phyloP scores from a whole-genome alignment of 2,888 invertebrate species.

The Linyphia triangularis region DNA sequence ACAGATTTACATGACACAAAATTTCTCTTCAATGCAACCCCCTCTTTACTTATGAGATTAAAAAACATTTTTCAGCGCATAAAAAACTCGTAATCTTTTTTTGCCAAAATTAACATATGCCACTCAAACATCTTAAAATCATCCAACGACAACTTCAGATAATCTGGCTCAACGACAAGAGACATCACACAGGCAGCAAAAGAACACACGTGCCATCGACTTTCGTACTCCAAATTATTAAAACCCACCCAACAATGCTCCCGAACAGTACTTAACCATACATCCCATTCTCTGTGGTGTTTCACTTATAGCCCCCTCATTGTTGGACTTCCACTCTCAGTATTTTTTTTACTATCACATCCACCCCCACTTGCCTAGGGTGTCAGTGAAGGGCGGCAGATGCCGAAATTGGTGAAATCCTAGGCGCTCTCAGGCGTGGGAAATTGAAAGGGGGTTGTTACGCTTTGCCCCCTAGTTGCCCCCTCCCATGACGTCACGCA shows the following conservation, averaged over 20 bases:
- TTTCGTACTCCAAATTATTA: constrained; percentile 43
- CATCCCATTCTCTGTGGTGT: constrained; percentile 47
- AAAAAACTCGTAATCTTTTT: background rate
- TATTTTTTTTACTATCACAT: background rate
- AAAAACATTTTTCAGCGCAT: background rate
- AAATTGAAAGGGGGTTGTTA: constrained; percentile 45
- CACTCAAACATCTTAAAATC: background rate
- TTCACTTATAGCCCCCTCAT: constrained; percentile 29
- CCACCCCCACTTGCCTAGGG: constrained; percentile 46
- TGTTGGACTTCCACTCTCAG: background rate
- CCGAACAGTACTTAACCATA: constrained; percentile 41
- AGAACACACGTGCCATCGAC: constrained; percentile 21
- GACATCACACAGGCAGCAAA: background rate
- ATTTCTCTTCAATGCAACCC: background rate
- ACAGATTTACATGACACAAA: background rate
- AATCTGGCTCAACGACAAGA: constrained; percentile 26
- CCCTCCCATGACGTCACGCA: constrained; percentile 59
- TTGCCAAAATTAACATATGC: constrained; percentile 13
- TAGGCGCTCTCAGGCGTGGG: constrained; percentile 65
- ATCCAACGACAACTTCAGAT: background rate
- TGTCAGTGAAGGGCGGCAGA: constrained; percentile 71
- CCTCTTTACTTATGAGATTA: constrained; percentile 3
- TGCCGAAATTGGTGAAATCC: constrained; percentile 68
- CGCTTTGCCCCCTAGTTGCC: background rate
- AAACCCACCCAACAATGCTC: constrained; percentile 11